Evolutionary conservation across 2,797 vertebrate genomes (phyloP), one percentile per base, ranked within the genome.

Genomic region (Phalloptychus januarius): DNA sequence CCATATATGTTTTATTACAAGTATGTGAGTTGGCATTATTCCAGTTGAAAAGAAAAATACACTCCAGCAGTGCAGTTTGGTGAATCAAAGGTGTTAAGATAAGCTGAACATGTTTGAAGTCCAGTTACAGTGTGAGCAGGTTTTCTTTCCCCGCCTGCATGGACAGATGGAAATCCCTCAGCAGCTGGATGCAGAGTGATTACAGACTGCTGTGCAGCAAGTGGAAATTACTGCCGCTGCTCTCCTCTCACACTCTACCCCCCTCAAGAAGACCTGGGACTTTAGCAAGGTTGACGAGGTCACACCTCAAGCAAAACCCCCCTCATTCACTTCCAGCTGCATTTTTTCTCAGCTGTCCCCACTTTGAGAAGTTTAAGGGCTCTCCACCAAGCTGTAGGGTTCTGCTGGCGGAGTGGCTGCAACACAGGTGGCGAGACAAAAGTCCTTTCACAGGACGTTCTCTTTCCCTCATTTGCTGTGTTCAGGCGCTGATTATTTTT

Each of bases 151-250:
- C 70, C 74, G n/a, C 63, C 78, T 85, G 81, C 87, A 72, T 75
- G 54, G 50, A 70, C 74, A 78, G 77, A 83, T 83, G 85, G 76
- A 86, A 90, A 86, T 86, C 86, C 83, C 79, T 38, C 42, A 84
- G 87, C 87, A 86, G 80, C 85, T 88, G 81, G 80, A 82, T 85
- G 83, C 80, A 81, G 74, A 82, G 80, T 77, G 87, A 89, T 92
- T 92, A 89, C 88, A 88, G 86, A 80, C 61, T 23, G 86, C 88
- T 28, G 54, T 85, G 88, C 75, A 75, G 74, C 63, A 46, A 83
- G 80, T 13, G 58, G 80, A 87, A 89, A 90, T 84, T 75, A 78
- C 85, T 76, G 78, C 79, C 16, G 74, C 79, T 83, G 77, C 61
- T 77, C 80, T 83, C 79, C 71, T 58, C 71, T 86, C 77, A 73